Conservation (phyloP, 2,888 invertebrate genomes). For the Buathra laborator region DNA sequence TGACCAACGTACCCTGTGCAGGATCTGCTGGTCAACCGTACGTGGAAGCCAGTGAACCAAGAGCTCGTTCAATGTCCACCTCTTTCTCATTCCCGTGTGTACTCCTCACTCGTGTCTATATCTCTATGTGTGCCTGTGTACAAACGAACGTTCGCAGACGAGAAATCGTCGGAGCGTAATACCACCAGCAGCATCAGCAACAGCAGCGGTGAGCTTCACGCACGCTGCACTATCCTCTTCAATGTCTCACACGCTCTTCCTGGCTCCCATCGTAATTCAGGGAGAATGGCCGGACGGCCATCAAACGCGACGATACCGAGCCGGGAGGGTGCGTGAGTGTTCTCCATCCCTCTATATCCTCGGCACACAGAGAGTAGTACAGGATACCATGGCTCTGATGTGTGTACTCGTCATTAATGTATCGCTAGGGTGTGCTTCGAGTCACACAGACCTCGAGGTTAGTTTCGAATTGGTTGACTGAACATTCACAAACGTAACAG, state of each 20-base stretch:
- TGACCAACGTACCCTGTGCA: constrained; percentile 29
- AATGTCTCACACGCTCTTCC: constrained; percentile 59
- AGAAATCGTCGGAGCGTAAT: constrained; percentile 78
- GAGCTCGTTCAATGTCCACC: constrained; percentile 36
- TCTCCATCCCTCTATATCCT: constrained; percentile 16
- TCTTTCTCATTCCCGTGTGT: constrained; percentile 28
- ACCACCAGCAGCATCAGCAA: constrained; percentile 58
- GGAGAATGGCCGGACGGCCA: constrained; percentile 77
- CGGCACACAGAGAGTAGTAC: constrained; percentile 5
- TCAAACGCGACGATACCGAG: constrained; percentile 78
- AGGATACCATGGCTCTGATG: constrained; percentile 11
- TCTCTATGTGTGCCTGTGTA: constrained; percentile 38
- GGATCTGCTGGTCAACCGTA: constrained; percentile 39
- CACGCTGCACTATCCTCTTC: constrained; percentile 56
- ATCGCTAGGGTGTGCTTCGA: constrained; percentile 47
- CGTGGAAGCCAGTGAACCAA: constrained; percentile 18
- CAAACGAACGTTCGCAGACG: constrained; percentile 35
- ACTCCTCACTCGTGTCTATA: constrained; percentile 28
- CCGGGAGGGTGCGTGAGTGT: constrained; percentile 15
- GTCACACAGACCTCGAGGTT: constrained; percentile 24
- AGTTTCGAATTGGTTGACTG: constrained; percentile 6
- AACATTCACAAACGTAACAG: constrained; percentile 22
- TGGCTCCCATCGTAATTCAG: constrained; percentile 79
- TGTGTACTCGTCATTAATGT: constrained; percentile 58
- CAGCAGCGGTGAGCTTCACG: constrained; percentile 61